Base-by-base conservation (phyloP, 2,888 invertebrate genomes). In the Agrilus cyanescens region DNA sequence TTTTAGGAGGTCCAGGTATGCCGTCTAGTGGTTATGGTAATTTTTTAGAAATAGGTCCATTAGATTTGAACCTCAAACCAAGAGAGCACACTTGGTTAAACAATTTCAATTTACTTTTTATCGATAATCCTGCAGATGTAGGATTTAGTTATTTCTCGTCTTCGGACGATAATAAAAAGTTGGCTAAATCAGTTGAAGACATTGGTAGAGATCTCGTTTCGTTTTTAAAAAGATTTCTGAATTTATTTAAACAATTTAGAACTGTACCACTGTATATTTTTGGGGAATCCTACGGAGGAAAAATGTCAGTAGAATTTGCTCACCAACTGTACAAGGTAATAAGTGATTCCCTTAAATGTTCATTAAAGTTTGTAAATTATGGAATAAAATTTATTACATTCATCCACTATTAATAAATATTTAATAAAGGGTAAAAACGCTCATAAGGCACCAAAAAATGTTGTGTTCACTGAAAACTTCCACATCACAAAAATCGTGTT, bases 251-350 rank as follows among this genome's bases (percentile, higher is more conserved):
- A 0, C 75, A 81, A 55, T 90, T 90, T 57, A 73, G 76, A 60
- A 69, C 66, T 8, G 75, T 82, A 0, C 84, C 88, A 1, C 69
- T 88, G 30, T 91, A 90, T 59, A 85, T 93, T 46, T 85, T 87
- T 57, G 84, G 83, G 16, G 90, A 94, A 63, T 90, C 90, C 0
- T 93, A 93, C 62, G 93, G 93, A 13, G 93, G 91, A 2, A 94
- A 93, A 69, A 91, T 91, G 89, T 83, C 86, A 0, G 78, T 84
- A 1, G 87, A 87, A 56, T 89, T 91, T 62, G 87, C 82, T 7
- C 61, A 71, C 57, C 60, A 67, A 41, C 71, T 80, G 61, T 58
- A 68, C 43, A 68, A 74, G 65, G 79, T 78, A 59, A 53, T 42
- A 16, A 20, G 25, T 29, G n/a, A 43, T 18, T 14, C 18, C 13